Conservation (phyloP, 2,113 vertebrate genomes). For the Trematomus loennbergii region DNA sequence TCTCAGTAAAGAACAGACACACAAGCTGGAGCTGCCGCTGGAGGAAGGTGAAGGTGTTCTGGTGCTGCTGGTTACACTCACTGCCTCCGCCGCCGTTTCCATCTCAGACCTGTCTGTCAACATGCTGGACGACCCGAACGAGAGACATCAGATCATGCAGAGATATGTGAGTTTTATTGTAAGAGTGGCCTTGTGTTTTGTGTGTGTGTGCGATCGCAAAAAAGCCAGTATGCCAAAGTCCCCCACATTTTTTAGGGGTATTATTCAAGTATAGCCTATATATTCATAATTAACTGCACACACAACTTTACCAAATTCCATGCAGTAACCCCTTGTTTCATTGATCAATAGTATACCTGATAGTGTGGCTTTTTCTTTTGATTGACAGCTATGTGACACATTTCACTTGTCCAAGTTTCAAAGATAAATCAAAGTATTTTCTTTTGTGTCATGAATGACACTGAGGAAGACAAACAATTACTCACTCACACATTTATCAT, state of each 20-base stretch:
- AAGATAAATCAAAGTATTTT: slow-evolving; percentile 8
- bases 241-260: background rate
- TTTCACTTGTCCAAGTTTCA: slow-evolving; percentile 2
- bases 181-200: too few relatives aligned
- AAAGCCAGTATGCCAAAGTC: background rate
- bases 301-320: background rate
- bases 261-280: background rate
- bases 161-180: slow-evolving; percentile 90
- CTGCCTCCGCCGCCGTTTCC: slow-evolving; percentile 92
- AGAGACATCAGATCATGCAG: slow-evolving; percentile 90
- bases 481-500: slow-evolving; percentile 14
- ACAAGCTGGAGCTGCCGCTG: slow-evolving; percentile 91
- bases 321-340: background rate
- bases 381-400: background rate
- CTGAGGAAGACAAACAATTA: slow-evolving; percentile 17
- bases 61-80: slow-evolving; percentile 95
- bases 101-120: slow-evolving; percentile 93
- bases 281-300: background rate
- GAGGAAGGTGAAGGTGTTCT: slow-evolving; percentile 93
- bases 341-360: background rate
- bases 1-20: slow-evolving; percentile 94
- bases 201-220: background rate
- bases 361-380: background rate
- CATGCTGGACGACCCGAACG: slow-evolving; percentile 91
- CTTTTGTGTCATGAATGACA: slow-evolving; percentile 23